Conservation (phyloP, 2,113 vertebrate genomes). For the Mormoops blainvillei region DNA sequence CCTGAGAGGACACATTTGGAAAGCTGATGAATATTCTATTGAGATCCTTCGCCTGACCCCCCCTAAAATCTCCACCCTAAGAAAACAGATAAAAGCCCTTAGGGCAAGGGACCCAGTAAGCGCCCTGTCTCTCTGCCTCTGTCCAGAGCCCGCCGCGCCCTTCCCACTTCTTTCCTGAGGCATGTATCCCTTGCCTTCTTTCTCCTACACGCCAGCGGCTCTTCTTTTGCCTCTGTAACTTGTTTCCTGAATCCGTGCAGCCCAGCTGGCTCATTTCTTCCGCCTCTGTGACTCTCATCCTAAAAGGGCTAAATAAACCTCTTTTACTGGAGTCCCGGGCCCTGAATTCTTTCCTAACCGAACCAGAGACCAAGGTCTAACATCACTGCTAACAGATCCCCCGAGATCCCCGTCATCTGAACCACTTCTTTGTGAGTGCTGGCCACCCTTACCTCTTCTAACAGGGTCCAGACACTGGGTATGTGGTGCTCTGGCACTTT, state of each 20-base stretch:
- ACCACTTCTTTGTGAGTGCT: slow-evolving; percentile 94
- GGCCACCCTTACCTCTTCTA: slow-evolving; percentile 79
- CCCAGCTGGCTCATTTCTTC: neutral
- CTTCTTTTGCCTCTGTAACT: neutral
- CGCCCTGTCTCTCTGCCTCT: neutral
- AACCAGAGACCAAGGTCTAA: neutral
- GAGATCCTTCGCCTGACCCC: neutral
- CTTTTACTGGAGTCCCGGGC: neutral
- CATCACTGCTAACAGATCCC: slow-evolving; percentile 78
- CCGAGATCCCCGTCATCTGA: slow-evolving; percentile 91
- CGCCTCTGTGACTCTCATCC: neutral
- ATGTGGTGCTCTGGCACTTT: neutral
- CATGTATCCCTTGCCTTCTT: neutral
- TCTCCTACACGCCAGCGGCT: neutral
- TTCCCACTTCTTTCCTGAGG: neutral
- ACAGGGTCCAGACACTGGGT: neutral
- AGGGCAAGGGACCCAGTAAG: neutral
- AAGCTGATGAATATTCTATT: neutral
- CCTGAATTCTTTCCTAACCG: neutral
- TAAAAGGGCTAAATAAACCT: neutral
- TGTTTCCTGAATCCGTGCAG: neutral
- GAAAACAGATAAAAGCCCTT: neutral
- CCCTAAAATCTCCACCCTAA: neutral
- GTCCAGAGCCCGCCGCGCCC: neutral
- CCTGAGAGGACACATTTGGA: neutral